Evolutionary conservation across 2,888 invertebrate genomes (phyloP).

Genomic region (Parapristionchus giblindavisi): DNA sequence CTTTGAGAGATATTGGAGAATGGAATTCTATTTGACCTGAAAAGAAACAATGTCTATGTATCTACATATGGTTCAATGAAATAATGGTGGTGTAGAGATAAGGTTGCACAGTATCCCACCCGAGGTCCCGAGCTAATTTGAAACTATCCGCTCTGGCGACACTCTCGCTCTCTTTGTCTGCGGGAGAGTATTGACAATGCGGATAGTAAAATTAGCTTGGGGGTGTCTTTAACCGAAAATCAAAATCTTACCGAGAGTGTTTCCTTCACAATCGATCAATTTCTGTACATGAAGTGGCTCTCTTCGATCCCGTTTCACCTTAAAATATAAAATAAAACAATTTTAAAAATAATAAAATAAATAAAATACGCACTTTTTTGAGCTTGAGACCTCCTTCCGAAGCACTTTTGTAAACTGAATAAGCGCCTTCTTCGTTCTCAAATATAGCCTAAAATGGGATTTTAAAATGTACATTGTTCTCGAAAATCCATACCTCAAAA

Average conservation of each 20-base stretch:
- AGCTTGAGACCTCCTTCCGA: slow-evolving; percentile 47
- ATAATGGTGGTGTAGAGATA: not conserved
- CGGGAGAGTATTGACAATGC: too few species aligned
- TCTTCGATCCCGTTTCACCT: not conserved
- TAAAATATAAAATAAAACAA: not conserved
- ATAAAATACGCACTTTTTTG: slow-evolving; percentile 43
- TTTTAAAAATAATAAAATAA: not conserved
- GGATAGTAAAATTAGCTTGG: too few species aligned
- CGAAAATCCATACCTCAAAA: slow-evolving; percentile 44
- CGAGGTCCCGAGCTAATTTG: too few species aligned
- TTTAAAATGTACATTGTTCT: not conserved
- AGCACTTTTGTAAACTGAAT: slow-evolving; percentile 43
- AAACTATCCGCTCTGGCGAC: too few species aligned
- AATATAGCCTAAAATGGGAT: slow-evolving; percentile 35
- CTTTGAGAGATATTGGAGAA: slow-evolving; percentile 47
- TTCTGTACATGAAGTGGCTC: slow-evolving; percentile 44
- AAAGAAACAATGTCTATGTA: slow-evolving; percentile 28
- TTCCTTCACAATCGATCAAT: slow-evolving; percentile 51
- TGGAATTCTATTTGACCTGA: slow-evolving; percentile 64
- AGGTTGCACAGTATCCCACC: too few species aligned
- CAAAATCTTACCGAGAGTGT: slow-evolving; percentile 41
- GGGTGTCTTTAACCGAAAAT: too few species aligned
- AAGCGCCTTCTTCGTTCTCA: slow-evolving; percentile 54
- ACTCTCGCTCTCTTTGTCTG: too few species aligned
- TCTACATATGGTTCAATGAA: not conserved